These are phyloP conservation scores for Drosophila affinis DNA, from an alignment of 2,888 invertebrate genomes.

Conservation along the genomic window DNA sequence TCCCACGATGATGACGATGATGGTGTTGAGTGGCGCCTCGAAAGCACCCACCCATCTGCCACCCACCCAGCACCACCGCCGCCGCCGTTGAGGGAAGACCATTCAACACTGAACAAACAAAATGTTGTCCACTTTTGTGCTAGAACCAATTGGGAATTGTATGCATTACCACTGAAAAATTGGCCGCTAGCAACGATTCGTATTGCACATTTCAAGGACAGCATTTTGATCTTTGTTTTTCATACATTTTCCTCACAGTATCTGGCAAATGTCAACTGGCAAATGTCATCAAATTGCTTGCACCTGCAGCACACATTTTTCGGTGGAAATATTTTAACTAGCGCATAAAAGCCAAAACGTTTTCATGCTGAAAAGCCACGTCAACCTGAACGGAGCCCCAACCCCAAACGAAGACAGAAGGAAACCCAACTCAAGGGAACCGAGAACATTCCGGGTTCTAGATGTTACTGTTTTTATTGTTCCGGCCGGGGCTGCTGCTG, in stretches of 20 bases:
- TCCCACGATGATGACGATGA: conserved; percentile 3
- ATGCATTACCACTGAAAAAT: neutral
- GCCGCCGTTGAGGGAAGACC: conserved; percentile 1
- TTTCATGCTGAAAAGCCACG: conserved; percentile 60
- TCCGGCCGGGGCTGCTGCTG: conserved; percentile 38
- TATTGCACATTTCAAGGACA: neutral
- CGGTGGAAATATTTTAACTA: conserved; percentile 69
- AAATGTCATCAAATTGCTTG: conserved; percentile 56
- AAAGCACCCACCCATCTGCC: neutral
- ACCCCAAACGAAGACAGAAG: neutral
- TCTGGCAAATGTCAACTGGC: neutral
- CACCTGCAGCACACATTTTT: conserved; percentile 70
- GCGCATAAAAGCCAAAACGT: conserved; percentile 60
- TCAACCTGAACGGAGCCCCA: conserved; percentile 42
- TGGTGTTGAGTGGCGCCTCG: conserved; percentile 1
- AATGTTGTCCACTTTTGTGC: conserved; percentile 12
- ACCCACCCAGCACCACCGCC: neutral
- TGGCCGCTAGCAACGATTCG: neutral
- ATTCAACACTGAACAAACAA: conserved; percentile 20
- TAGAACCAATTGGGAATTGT: conserved; percentile 14
- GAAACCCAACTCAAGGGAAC: neutral
- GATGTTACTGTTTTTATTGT: conserved; percentile 31
- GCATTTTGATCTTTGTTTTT: neutral
- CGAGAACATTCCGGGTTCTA: neutral
- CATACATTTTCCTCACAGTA: neutral